Base-by-base conservation (phyloP, 2,888 invertebrate genomes). In the Creontiades dilutus region DNA sequence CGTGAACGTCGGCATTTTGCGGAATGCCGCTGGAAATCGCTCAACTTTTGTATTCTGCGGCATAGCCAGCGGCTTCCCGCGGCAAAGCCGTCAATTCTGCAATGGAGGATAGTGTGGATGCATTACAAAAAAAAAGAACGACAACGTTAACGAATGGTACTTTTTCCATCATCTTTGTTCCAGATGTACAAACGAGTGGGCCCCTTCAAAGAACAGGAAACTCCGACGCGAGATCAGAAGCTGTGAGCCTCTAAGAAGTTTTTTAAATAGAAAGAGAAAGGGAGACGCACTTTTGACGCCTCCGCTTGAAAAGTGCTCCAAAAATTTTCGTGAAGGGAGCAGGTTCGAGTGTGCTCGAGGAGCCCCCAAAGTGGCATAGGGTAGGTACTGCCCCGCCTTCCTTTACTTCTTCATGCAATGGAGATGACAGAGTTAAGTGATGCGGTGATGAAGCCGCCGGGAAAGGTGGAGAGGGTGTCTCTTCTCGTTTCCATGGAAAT, bases 341-440 rank as follows among this genome's bases (percentile, higher is more conserved):
- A 28, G 28, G 85, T 37, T 85, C 78, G 46, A 78, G 78, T 9
- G 46, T n/a, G 16, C 78, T 47, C 19, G 78, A 46, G 78, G 46
- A 78, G 5, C 28, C 76, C 78, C 46, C 7, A 68, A 68, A 68
- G 68, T 68, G 19, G 68, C 68, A 68, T 68, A 23, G 68, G 68
- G 68, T 19, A 68, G 68, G 68, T 23, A 68, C 23, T 68, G 68
- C 68, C 68, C 68, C n/a, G 37, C 37, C 57, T n/a, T n/a, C 57
- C 57, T 57, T 68, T 23, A 27, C 23, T 68, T 27, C 23, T 68
- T 23, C 27, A 23, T 23, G 27, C 68, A 23, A 52, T 52, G 82
- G 52, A 82, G 52, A 82, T 48, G 82, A 52, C 82, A 46, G 75
- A 55, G 86, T 86, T 75, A 86, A 86, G 86, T 86, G 86, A 85